Evolutionary conservation across 2,888 invertebrate species (phyloP).

Genomic region (Thera obeliscata): DNA sequence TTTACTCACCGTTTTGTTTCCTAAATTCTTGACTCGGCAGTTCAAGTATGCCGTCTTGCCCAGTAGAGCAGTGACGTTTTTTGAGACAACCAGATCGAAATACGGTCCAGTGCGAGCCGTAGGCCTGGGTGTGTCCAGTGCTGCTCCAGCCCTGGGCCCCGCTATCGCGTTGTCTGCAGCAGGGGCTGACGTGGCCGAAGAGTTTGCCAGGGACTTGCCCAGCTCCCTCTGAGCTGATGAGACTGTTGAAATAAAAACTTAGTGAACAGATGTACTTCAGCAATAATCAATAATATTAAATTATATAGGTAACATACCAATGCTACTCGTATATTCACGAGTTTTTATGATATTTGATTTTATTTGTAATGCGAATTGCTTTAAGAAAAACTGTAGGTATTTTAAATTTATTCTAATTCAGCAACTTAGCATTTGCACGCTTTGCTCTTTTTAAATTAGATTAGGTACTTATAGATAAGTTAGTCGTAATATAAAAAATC

Average conservation of each 20-base stretch:
- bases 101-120: slow-evolving; percentile 88
- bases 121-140: slow-evolving; percentile 70
- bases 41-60: slow-evolving; percentile 96
- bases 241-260: slow-evolving; percentile 55
- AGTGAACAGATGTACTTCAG: not conserved
- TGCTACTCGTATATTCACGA: too few relatives aligned
- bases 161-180: slow-evolving; percentile 82
- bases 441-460: too few relatives aligned
- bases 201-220: slow-evolving; percentile 69
- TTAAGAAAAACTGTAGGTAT: too few relatives aligned
- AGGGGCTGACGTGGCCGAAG: slow-evolving; percentile 75
- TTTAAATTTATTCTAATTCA: too few relatives aligned
- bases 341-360: too few relatives aligned
- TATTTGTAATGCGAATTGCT: too few relatives aligned
- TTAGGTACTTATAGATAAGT: too few relatives aligned
- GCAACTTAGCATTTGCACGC: too few relatives aligned
- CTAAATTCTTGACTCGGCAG: slow-evolving; percentile 95
- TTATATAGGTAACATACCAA: too few relatives aligned
- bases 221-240: slow-evolving; percentile 80
- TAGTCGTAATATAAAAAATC: too few relatives aligned
- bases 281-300: too few relatives aligned
- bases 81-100: slow-evolving; percentile 89
- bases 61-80: slow-evolving; percentile 91
- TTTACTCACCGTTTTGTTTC: slow-evolving; percentile 93
- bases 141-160: slow-evolving; percentile 62